phyloP scores from a whole-genome alignment of 2,888 invertebrate species.

The Muscina levida region DNA sequence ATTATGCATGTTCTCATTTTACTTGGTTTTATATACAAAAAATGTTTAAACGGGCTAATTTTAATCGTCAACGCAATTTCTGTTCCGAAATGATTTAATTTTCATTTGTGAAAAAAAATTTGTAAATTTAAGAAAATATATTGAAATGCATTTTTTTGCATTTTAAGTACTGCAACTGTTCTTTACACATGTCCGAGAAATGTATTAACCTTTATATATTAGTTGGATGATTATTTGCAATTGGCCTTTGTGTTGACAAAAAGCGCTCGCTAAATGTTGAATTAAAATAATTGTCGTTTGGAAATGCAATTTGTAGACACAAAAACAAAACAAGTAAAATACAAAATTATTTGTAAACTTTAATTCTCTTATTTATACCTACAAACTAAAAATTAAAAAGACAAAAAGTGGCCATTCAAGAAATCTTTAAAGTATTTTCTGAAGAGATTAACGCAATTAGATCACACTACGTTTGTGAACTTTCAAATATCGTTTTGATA shows the following conservation, averaged over 20 bases:
- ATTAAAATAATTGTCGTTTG: constrained; percentile 68
- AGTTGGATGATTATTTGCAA: constrained; percentile 81
- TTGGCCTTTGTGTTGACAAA: constrained; percentile 81
- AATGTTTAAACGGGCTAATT: constrained; percentile 18
- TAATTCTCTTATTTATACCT: constrained; percentile 65
- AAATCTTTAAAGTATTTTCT: constrained; percentile 69
- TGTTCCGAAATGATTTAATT: constrained; percentile 29
- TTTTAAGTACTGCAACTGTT: constrained; percentile 47
- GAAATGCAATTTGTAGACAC: constrained; percentile 68
- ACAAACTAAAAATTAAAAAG: constrained; percentile 56
- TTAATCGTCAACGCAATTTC: constrained; percentile 32
- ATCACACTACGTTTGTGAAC: constrained; percentile 64
- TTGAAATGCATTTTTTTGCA: constrained; percentile 42
- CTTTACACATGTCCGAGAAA: constrained; percentile 60
- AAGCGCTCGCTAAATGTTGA: constrained; percentile 78
- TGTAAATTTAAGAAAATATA: constrained; percentile 43
- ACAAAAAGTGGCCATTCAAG: constrained; percentile 68
- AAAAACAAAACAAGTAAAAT: constrained; percentile 31
- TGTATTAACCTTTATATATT: constrained; percentile 76
- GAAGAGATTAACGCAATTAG: constrained; percentile 76
- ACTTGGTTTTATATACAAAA: constrained; percentile 36
- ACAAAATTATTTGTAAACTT: constrained; percentile 49
- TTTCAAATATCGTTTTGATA: constrained; percentile 67
- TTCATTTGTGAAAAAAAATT: constrained; percentile 37
- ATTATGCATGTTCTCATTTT: constrained; percentile 67